phyloP scores from a whole-genome alignment of 2,113 vertebrate genomes.

The Erythrolamprus reginae region DNA sequence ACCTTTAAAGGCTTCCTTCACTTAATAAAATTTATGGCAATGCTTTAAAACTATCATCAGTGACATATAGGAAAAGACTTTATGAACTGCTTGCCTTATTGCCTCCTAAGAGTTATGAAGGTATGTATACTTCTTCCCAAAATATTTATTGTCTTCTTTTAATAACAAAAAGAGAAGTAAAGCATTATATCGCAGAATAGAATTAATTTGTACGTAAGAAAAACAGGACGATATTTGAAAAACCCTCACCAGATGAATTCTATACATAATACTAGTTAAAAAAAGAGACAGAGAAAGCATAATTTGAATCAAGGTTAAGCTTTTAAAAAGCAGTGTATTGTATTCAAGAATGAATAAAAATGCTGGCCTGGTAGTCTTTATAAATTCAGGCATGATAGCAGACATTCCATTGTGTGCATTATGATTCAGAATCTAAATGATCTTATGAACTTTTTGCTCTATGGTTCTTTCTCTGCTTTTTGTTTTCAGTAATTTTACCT shows the following conservation, averaged over 20 bases:
- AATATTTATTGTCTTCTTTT: not conserved
- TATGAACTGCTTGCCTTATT: constrained; percentile 86
- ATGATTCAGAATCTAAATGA: not conserved
- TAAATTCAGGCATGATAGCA: not conserved
- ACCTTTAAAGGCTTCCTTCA: constrained; percentile 75
- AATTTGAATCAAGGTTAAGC: not conserved
- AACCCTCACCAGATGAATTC: not conserved
- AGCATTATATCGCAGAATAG: not conserved
- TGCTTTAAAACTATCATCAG: constrained; percentile 72
- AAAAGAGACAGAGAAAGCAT: not conserved
- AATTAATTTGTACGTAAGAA: not conserved
- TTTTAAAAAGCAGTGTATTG: not conserved
- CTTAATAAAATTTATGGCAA: constrained; percentile 78
- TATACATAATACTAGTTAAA: not conserved
- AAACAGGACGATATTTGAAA: not conserved
- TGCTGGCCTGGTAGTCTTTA: not conserved
- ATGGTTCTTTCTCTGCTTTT: not conserved
- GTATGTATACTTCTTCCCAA: constrained; percentile 64
- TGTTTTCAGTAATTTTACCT: not conserved
- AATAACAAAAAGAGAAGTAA: not conserved
- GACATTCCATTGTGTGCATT: not conserved
- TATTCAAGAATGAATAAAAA: not conserved
- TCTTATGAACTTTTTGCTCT: not conserved
- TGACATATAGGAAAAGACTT: constrained; percentile 81
- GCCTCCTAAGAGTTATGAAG: constrained; percentile 83